Evolutionary conservation across 2,113 vertebrate genomes (phyloP).

Genomic region (Halichoerus grypus): DNA sequence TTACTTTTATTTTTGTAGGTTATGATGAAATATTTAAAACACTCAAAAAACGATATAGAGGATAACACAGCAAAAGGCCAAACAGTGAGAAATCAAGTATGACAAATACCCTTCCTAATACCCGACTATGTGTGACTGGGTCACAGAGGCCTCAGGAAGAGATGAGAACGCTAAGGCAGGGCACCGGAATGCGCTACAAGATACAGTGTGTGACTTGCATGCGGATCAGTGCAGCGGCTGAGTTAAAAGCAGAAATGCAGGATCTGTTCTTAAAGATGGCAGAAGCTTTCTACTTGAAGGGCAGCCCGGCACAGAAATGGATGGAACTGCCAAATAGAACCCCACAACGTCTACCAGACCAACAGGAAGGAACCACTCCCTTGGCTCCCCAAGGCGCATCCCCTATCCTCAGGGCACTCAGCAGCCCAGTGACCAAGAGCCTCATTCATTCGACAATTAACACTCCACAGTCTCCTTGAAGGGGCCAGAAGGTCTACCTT

Average conservation of each 20-base stretch:
- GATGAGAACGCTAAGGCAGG: neutral
- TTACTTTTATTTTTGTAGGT: slow-evolving; percentile 1
- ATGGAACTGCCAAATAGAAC: neutral
- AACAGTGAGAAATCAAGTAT: neutral
- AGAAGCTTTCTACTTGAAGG: neutral
- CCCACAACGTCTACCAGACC: neutral
- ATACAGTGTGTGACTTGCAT: neutral
- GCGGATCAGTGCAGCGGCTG: neutral
- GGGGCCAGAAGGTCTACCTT: neutral
- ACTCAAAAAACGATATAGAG: neutral
- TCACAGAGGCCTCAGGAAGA: neutral
- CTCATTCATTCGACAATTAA: neutral
- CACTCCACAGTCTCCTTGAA: neutral
- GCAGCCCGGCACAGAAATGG: neutral
- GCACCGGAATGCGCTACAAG: neutral
- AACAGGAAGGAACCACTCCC: neutral
- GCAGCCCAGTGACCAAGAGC: neutral
- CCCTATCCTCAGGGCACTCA: neutral
- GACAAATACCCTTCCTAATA: neutral
- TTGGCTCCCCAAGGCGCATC: neutral
- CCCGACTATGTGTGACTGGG: neutral
- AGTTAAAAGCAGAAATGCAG: slow-evolving; percentile 28
- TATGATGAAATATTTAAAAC: slow-evolving; percentile 15
- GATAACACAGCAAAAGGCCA: neutral
- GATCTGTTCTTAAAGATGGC: neutral